Percentiles rank a stretch among this genome's conserved stretches.
phyloP scores from a whole-genome alignment of 2,797 vertebrate species.

The Meriones psammophilus region DNA sequence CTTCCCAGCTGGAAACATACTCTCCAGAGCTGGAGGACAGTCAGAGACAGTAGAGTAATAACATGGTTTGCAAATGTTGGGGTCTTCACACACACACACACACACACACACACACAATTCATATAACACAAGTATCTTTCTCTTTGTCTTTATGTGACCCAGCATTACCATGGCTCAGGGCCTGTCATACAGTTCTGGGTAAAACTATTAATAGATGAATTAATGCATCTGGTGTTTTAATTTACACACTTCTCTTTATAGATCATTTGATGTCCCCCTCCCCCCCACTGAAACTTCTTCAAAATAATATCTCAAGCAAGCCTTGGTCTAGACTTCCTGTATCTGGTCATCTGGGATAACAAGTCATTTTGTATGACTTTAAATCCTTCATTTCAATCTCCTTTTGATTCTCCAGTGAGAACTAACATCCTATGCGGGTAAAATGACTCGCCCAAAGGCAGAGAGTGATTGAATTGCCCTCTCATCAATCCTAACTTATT shows the following conservation, averaged over 20 bases:
- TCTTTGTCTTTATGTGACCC: background rate
- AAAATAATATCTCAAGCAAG: constrained; percentile 56
- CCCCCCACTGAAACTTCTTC: constrained; percentile 28
- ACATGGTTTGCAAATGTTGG: background rate
- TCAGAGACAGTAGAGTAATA: rapidly evolving
- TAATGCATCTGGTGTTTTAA: background rate
- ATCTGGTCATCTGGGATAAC: constrained; percentile 67
- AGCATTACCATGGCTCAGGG: background rate
- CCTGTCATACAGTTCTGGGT: background rate
- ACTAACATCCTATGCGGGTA: constrained; percentile 42
- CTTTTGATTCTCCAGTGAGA: constrained; percentile 69
- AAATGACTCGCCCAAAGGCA: constrained; percentile 71
- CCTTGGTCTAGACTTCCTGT: constrained; percentile 45
- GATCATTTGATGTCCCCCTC: background rate
- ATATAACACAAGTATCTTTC: background rate
- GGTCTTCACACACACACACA: rapidly evolving
- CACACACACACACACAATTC: background rate
- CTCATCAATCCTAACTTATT: constrained; percentile 76
- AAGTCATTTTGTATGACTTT: constrained; percentile 63
- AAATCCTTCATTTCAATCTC: constrained; percentile 72
- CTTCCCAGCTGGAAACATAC: background rate
- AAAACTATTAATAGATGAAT: background rate
- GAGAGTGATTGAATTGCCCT: constrained; percentile 59
- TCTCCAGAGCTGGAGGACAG: background rate
- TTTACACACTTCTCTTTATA: background rate